Percentiles rank a stretch among this genome's conserved stretches.
phyloP scores from a whole-genome alignment of 1,140 invertebrate genomes.

The Chymomyza costata region DNA sequence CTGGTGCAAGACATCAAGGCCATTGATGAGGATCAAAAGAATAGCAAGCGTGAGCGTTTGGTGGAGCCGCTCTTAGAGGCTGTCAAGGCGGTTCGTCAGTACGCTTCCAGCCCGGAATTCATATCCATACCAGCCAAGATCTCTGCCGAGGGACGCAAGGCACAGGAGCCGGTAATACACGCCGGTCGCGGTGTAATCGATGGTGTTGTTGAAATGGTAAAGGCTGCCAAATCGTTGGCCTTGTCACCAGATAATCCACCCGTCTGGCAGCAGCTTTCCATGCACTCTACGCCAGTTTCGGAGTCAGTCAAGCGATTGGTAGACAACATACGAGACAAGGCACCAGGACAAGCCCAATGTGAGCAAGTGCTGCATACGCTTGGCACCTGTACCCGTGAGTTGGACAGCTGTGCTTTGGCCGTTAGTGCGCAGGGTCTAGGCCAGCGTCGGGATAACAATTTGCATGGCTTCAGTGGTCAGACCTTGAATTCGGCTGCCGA shows the following conservation, averaged over 20 bases:
- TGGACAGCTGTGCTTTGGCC: slow-evolving; percentile 91
- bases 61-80: slow-evolving; percentile 92
- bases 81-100: slow-evolving; percentile 94
- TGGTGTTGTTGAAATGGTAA: slow-evolving; percentile 83
- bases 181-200: slow-evolving; percentile 85
- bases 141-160: slow-evolving; percentile 83
- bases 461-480: slow-evolving; percentile 89
- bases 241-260: slow-evolving; percentile 92
- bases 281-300: slow-evolving; percentile 95
- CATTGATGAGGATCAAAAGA: slow-evolving; percentile 89
- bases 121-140: slow-evolving; percentile 94
- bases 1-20: slow-evolving; percentile 97
- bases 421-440: slow-evolving; percentile 89
- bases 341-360: slow-evolving; percentile 96
- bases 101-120: slow-evolving; percentile 95
- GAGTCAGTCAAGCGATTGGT: slow-evolving; percentile 97
- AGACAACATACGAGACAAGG: slow-evolving; percentile 93
- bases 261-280: slow-evolving; percentile 94
- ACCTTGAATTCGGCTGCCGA: slow-evolving; percentile 85
- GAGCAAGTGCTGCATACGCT: slow-evolving; percentile 89
- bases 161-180: slow-evolving; percentile 91
- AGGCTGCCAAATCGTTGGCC: slow-evolving; percentile 91
- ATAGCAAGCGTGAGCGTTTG: slow-evolving; percentile 81
- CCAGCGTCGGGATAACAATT: slow-evolving; percentile 84
- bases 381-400: slow-evolving; percentile 83